phyloP scores from a whole-genome alignment of 2,797 vertebrate species.

The Notoglanidium macrostoma region DNA sequence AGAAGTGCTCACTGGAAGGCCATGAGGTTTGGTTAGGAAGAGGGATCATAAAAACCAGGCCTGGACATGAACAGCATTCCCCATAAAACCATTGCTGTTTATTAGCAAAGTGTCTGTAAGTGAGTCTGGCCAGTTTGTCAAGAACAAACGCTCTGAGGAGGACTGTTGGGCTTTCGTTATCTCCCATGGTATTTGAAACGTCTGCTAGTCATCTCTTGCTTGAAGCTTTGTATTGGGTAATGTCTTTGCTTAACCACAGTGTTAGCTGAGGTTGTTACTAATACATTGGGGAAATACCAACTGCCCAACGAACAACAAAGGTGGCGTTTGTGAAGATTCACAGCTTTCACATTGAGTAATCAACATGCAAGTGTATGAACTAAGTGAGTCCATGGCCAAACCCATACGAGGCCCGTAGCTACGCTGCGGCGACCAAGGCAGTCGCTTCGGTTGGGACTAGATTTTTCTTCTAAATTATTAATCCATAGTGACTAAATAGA shows the following conservation, averaged over 20 bases:
- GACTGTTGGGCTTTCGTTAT: slow-evolving; percentile 7
- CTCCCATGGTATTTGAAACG: slow-evolving; percentile 32
- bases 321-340: neutral
- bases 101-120: slow-evolving; percentile 31
- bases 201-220: slow-evolving; percentile 5
- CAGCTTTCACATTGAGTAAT: neutral
- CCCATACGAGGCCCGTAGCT: neutral
- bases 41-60: slow-evolving; percentile 66
- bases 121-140: slow-evolving; percentile 24
- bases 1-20: slow-evolving; percentile 61
- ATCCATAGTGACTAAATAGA: too few relatives aligned
- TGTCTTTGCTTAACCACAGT: neutral
- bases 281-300: slow-evolving; percentile 1
- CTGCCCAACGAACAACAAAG: neutral
- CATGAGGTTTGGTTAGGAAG: slow-evolving; percentile 60
- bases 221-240: neutral
- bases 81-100: slow-evolving; percentile 36
- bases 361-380: too few relatives aligned
- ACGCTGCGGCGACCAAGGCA: too few relatives aligned
- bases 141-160: slow-evolving; percentile 44
- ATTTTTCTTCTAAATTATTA: too few relatives aligned
- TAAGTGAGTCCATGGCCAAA: neutral
- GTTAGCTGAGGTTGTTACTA: neutral
- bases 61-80: slow-evolving; percentile 53
- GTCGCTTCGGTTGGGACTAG: too few relatives aligned